Evolutionary conservation across 35 echinoderm and acorn worm genomes (phyloP), one percentile per base, ranked within the genome.

Genomic region (Apostichopus parvimensis): DNA sequence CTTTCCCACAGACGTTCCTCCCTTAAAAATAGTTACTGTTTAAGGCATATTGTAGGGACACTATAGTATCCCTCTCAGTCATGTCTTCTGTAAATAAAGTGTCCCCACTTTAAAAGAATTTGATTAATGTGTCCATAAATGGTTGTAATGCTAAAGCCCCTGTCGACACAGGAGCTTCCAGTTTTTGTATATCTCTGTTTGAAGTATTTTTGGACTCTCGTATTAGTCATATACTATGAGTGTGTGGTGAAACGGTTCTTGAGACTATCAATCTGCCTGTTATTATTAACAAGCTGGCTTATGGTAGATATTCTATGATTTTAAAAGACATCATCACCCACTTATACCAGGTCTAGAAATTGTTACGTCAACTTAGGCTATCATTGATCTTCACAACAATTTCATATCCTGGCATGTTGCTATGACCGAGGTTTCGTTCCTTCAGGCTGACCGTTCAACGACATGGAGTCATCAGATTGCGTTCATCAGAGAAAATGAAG

Each of bases 201-300:
- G 15, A 13, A 1, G 1, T 56, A 53, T 15, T 85, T 6, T 1
- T 8, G 1, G 28, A 85, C 4, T 85, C 57, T 12, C 82, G 45
- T 15, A 85, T 61, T 1, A 17, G 9, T 56, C 21, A 21, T 85
- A 85, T 57, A 34, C 54, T 5, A 56, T 34, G 53, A 21, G 53
- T 85, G 5, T 56, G 82, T 85, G 82, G 82, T 85, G 82, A 85
- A 85, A 56, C 53, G 10, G 82, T 85, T 8, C 10, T 85, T 21
- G 82, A 54, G 5, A 85, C 57, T 6, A 22, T 85, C 57, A 1
- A 85, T 2, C 5, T 85, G 52, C 53, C 28, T 56, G 6, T 85
- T 21, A 26, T 3, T 53, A 15, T 85, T 15, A 85, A 85, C 57
- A 56, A 61, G 18, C 82, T 85, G 9, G 53, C 2, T 15, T 85